A percentile compares a stretch with the other conserved stretches of the same genome.
Evolutionary conservation across 2,797 vertebrate genomes (phyloP).

Genomic region (Amphiprion clarkii): DNA sequence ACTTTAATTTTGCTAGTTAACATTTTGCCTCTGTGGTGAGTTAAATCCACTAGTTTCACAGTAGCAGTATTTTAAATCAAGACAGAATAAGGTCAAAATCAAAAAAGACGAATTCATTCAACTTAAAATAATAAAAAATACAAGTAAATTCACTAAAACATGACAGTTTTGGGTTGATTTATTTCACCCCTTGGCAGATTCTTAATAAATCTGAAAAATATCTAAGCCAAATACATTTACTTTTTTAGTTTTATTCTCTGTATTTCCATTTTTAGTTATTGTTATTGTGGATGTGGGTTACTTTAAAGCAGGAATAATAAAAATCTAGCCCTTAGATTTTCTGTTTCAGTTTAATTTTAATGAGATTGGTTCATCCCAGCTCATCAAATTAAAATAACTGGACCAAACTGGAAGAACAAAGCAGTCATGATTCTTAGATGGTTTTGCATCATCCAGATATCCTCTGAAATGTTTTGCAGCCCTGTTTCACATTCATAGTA

Average conservation of each 20-base stretch:
- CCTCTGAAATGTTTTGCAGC: slow-evolving; percentile 12
- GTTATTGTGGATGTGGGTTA: neutral
- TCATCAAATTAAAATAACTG: slow-evolving; percentile 36
- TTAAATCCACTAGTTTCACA: neutral
- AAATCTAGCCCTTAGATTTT: neutral
- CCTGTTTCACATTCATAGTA: slow-evolving; percentile 21
- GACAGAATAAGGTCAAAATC: neutral
- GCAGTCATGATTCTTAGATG: slow-evolving; percentile 15
- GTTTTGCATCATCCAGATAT: slow-evolving; percentile 16
- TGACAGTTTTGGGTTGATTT: neutral
- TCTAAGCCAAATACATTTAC: neutral
- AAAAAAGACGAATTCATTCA: neutral
- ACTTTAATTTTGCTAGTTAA: neutral
- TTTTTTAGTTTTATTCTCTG: neutral
- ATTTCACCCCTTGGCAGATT: neutral
- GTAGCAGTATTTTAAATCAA: slow-evolving; percentile 3
- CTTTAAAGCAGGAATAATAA: neutral
- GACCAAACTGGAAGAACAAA: slow-evolving; percentile 20
- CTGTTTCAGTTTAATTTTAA: slow-evolving; percentile 26
- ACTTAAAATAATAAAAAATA: neutral
- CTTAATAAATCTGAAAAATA: neutral
- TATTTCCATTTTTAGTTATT: neutral
- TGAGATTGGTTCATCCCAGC: slow-evolving; percentile 4
- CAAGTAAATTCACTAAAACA: neutral
- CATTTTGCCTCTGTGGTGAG: neutral